Evolutionary conservation across 2,113 vertebrate genomes (phyloP).

Genomic region (Stegastes partitus): DNA sequence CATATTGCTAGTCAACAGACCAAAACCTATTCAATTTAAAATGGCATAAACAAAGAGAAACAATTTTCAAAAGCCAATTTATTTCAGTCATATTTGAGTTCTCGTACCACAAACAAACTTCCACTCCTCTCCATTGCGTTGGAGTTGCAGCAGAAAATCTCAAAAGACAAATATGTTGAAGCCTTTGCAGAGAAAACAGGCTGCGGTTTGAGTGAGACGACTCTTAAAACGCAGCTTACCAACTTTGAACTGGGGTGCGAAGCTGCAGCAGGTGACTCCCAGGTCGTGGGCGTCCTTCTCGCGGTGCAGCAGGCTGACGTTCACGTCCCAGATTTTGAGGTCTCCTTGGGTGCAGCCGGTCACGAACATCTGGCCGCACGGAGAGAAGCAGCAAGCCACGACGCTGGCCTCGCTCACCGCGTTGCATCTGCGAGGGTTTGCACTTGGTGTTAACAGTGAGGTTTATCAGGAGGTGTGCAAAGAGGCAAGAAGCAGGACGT

Average conservation of each 20-base stretch:
- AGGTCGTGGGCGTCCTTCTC: slow-evolving; percentile 91
- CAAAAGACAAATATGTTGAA: too few relatives aligned
- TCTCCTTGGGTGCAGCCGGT: slow-evolving; percentile 91
- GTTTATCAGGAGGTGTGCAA: background rate
- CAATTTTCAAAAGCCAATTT: too few relatives aligned
- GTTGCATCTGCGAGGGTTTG: slow-evolving; percentile 79
- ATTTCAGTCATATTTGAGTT: too few relatives aligned
- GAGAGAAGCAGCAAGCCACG: slow-evolving; percentile 90
- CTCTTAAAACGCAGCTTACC: slow-evolving; percentile 49
- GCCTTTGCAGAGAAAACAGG: background rate
- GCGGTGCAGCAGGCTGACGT: slow-evolving; percentile 84
- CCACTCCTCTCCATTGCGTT: too few relatives aligned
- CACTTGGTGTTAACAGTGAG: background rate
- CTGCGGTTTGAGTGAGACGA: background rate
- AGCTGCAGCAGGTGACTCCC: slow-evolving; percentile 91
- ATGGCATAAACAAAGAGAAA: too few relatives aligned
- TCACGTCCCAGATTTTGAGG: slow-evolving; percentile 89
- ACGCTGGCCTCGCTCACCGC: slow-evolving; percentile 87
- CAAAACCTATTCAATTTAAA: too few relatives aligned
- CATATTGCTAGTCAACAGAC: too few relatives aligned
- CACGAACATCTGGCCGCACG: slow-evolving; percentile 86
- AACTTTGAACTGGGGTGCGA: slow-evolving; percentile 79
- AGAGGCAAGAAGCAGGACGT: background rate
- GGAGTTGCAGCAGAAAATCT: too few relatives aligned
- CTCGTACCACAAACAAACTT: background rate